Conservation (phyloP, 2,888 invertebrate species). For the Torymus texanus region DNA sequence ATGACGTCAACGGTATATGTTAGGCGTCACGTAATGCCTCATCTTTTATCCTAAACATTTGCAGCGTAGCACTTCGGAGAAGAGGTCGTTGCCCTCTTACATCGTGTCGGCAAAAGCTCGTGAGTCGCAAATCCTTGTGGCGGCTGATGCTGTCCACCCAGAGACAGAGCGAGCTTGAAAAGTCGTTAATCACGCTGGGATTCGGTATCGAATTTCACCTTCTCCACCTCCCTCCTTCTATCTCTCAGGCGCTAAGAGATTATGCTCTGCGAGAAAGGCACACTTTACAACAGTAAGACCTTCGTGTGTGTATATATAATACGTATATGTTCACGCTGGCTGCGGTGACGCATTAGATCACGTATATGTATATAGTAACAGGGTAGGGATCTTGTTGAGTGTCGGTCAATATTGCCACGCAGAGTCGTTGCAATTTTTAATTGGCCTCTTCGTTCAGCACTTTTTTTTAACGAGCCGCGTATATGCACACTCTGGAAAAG, state of each 20-base stretch:
- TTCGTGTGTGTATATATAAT: too few relatives aligned
- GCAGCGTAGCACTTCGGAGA: background rate
- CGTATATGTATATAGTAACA: background rate
- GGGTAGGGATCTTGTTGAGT: slow-evolving; percentile 7
- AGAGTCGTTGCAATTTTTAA: slow-evolving; percentile 3
- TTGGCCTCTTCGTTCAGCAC: background rate
- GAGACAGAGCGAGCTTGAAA: slow-evolving; percentile 63
- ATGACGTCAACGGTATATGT: too few relatives aligned
- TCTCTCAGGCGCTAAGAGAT: slow-evolving; percentile 50
- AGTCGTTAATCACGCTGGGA: slow-evolving; percentile 72
- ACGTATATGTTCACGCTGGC: slow-evolving; percentile 20
- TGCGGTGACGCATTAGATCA: slow-evolving; percentile 19
- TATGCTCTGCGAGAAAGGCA: slow-evolving; percentile 14
- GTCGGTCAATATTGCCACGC: slow-evolving; percentile 3
- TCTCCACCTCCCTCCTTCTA: slow-evolving; percentile 58
- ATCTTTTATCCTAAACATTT: too few relatives aligned
- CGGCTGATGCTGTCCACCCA: background rate
- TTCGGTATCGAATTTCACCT: slow-evolving; percentile 73
- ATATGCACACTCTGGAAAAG: too few relatives aligned
- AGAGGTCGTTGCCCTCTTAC: slow-evolving; percentile 63
- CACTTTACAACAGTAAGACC: background rate
- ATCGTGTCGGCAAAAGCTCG: slow-evolving; percentile 64
- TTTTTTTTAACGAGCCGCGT: background rate
- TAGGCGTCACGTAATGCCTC: too few relatives aligned
- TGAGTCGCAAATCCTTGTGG: slow-evolving; percentile 67